These are phyloP conservation scores for Lathamus discolor DNA, from an alignment of 2,113 vertebrate species.

Conservation along the genomic window DNA sequence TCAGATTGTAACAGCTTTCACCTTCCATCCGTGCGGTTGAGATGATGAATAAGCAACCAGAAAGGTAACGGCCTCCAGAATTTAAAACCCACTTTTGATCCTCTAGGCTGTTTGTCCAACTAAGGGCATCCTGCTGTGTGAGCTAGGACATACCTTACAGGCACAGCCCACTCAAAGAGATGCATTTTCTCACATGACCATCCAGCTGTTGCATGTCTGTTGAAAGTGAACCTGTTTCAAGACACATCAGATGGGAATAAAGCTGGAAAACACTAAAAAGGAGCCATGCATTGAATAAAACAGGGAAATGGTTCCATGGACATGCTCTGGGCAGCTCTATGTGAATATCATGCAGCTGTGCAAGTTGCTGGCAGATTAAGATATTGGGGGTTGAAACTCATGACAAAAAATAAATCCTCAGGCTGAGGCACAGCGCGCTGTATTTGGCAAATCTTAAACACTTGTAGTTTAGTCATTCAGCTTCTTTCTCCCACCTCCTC, in stretches of 20 bases:
- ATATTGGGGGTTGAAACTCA: neutral
- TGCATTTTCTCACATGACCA: neutral
- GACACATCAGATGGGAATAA: neutral
- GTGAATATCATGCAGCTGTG: neutral
- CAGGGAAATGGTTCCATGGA: neutral
- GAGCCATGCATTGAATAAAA: neutral
- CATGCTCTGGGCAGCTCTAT: neutral
- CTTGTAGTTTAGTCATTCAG: constrained; percentile 51
- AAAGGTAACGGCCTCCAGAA: neutral
- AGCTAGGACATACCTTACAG: neutral
- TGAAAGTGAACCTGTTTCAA: neutral
- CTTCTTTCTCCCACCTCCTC: constrained; percentile 33
- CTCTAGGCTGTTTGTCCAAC: neutral
- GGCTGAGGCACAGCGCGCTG: neutral
- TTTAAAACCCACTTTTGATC: neutral
- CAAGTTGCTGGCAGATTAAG: neutral
- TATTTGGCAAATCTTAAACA: constrained; percentile 8
- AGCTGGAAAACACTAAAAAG: neutral
- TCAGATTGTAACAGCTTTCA: constrained; percentile 46
- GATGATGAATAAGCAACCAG: neutral
- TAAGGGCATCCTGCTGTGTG: neutral
- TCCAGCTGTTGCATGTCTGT: neutral
- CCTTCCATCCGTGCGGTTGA: constrained; percentile 26
- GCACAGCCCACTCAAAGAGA: neutral
- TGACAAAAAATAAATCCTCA: neutral